Evolutionary conservation across 2,797 vertebrate genomes (phyloP).

Genomic region (Rachycentron canadum): DNA sequence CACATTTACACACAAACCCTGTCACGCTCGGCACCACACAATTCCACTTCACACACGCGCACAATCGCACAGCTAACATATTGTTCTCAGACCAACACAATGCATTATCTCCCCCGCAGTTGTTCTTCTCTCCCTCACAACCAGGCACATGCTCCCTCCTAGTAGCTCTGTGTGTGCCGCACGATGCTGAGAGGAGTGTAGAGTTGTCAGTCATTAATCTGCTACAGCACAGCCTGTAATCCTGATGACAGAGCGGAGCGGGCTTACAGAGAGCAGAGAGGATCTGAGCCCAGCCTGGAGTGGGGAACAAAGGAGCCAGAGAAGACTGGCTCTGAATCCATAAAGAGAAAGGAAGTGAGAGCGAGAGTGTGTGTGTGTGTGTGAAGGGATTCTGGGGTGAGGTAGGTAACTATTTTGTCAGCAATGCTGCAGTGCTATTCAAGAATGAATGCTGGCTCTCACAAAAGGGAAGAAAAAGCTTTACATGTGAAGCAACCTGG

Average conservation of each 20-base stretch:
- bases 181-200: conserved; percentile 72
- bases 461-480: conserved; percentile 56
- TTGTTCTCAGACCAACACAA: conserved; percentile 76
- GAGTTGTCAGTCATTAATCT: conserved; percentile 86
- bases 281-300: conserved; percentile 83
- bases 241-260: conserved; percentile 82
- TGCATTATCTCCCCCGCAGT: conserved; percentile 77
- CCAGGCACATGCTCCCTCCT: conserved; percentile 58
- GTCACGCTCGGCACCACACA: conserved; percentile 4
- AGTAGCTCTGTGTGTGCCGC: conserved; percentile 59
- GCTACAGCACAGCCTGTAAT: conserved; percentile 82
- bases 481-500: conserved; percentile 38
- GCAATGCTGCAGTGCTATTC: conserved; percentile 75
- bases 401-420: conserved; percentile 80
- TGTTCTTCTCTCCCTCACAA: conserved; percentile 72
- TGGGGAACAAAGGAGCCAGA: conserved; percentile 80
- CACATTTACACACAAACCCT: conserved; percentile 34
- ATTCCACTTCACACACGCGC: conserved; percentile 40
- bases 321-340: conserved; percentile 78
- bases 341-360: conserved; percentile 62
- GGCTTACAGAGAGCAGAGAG: conserved; percentile 78
- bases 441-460: conserved; percentile 63
- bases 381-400: conserved; percentile 53
- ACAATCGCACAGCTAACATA: conserved; percentile 67
- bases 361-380: conserved; percentile 16